A percentile compares a stretch with the other conserved stretches of the same genome.
phyloP scores from a whole-genome alignment of 2,888 invertebrate species.

The Thymelicus lineola region DNA sequence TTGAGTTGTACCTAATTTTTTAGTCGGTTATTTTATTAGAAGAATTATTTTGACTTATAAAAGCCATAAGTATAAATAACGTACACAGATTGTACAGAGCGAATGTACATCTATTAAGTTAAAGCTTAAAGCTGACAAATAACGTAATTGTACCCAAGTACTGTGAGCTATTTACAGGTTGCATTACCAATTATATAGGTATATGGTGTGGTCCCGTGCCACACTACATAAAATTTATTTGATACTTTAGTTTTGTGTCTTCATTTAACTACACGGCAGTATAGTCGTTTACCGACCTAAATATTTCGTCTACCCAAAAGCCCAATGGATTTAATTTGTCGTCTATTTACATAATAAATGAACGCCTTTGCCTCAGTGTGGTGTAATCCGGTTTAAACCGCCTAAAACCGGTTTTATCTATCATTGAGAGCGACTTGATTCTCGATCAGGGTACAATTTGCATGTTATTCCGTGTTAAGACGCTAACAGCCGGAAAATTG shows the following conservation, averaged over 20 bases:
- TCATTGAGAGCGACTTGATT: conserved; percentile 82
- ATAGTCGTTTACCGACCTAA: conserved; percentile 61
- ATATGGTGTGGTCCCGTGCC: too few species aligned
- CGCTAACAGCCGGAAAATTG: conserved; percentile 69
- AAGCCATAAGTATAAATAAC: too few species aligned
- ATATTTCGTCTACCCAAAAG: conserved; percentile 79
- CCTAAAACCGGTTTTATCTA: conserved; percentile 79
- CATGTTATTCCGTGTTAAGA: conserved; percentile 76
- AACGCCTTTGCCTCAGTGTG: conserved; percentile 77
- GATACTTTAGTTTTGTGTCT: background rate
- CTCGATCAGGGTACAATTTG: conserved; percentile 79
- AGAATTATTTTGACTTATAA: too few species aligned
- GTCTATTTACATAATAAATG: conserved; percentile 85
- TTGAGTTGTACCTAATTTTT: too few species aligned
- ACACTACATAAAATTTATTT: too few species aligned
- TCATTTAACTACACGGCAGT: background rate
- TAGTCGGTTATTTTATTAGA: too few species aligned
- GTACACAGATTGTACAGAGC: too few species aligned
- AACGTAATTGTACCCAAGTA: too few species aligned
- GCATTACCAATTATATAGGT: too few species aligned
- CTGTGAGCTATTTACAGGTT: too few species aligned
- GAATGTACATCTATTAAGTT: too few species aligned
- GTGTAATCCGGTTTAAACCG: conserved; percentile 72
- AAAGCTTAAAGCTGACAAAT: too few species aligned
- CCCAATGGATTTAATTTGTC: conserved; percentile 84